Conservation (phyloP, 2,888 invertebrate genomes). For the Malachius bipustulatus region DNA sequence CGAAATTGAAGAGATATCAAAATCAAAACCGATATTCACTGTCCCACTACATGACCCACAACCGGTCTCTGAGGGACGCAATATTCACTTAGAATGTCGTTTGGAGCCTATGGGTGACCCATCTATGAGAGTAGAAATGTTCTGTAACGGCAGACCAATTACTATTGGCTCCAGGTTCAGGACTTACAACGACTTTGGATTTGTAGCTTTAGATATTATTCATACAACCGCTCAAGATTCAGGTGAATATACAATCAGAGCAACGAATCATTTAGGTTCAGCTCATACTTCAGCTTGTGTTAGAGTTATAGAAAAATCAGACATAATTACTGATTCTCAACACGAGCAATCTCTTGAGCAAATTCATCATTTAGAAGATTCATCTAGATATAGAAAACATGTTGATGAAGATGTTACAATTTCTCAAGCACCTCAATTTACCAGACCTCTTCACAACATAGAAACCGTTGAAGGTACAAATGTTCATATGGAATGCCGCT, state of each 20-base stretch:
- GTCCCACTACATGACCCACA: conserved; percentile 80
- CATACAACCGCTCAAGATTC: conserved; percentile 89
- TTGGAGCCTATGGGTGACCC: conserved; percentile 93
- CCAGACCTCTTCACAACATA: conserved; percentile 75
- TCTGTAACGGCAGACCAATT: conserved; percentile 81
- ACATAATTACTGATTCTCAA: conserved; percentile 78
- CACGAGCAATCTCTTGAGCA: conserved; percentile 87
- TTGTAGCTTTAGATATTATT: conserved; percentile 90
- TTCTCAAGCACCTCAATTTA: conserved; percentile 78
- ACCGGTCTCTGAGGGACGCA: conserved; percentile 75
- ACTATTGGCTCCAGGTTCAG: conserved; percentile 87
- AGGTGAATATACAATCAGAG: conserved; percentile 88
- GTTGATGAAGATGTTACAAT: conserved; percentile 71
- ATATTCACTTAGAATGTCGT: conserved; percentile 83
- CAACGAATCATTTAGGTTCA: conserved; percentile 85
- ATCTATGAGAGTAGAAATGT: conserved; percentile 92
- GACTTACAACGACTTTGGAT: conserved; percentile 95
- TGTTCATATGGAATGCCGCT: conserved; percentile 81
- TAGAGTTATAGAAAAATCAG: conserved; percentile 69
- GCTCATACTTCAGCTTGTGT: conserved; percentile 88
- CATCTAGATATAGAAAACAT: conserved; percentile 56
- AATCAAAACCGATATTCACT: conserved; percentile 88
- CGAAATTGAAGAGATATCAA: conserved; percentile 83
- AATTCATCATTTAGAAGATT: conserved; percentile 80
- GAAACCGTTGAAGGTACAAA: conserved; percentile 86